These are phyloP conservation scores for Zosterops japonicus DNA, from an alignment of 2,113 vertebrate species.

Conservation along the genomic window DNA sequence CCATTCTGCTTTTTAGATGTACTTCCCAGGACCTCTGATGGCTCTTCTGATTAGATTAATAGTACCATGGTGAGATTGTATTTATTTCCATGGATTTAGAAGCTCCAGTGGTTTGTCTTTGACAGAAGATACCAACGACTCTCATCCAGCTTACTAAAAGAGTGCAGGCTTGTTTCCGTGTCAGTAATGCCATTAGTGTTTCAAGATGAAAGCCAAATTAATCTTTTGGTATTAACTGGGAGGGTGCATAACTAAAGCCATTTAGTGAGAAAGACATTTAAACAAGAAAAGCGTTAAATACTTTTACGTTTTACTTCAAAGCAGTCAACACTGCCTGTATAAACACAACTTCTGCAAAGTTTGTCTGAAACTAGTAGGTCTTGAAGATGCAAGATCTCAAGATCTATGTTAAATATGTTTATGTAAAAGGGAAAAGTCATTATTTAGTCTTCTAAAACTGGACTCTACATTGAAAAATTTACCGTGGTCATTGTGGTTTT, in stretches of 20 bases:
- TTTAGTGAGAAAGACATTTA: slow-evolving; percentile 59
- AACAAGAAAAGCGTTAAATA: slow-evolving; percentile 66
- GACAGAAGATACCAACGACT: slow-evolving; percentile 74
- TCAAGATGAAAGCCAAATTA: slow-evolving; percentile 67
- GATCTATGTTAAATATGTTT: neutral
- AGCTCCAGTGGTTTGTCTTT: slow-evolving; percentile 63
- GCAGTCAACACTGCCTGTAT: slow-evolving; percentile 22
- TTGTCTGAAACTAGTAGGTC: slow-evolving; percentile 35
- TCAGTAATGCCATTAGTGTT: slow-evolving; percentile 69
- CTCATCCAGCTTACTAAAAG: slow-evolving; percentile 69
- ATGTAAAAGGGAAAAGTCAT: neutral
- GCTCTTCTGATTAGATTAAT: slow-evolving; percentile 73
- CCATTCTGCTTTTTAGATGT: slow-evolving; percentile 23
- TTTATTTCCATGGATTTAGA: slow-evolving; percentile 76
- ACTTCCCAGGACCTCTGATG: slow-evolving; percentile 3
- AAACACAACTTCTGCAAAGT: slow-evolving; percentile 49
- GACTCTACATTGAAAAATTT: neutral
- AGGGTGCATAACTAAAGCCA: slow-evolving; percentile 41
- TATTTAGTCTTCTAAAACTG: neutral
- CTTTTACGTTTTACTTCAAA: slow-evolving; percentile 63
- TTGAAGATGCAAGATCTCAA: neutral
- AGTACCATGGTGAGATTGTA: slow-evolving; percentile 69
- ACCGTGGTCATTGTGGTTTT: neutral
- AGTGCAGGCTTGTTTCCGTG: slow-evolving; percentile 68
- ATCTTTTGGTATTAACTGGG: slow-evolving; percentile 58